Conservation (phyloP, 2,888 invertebrate genomes). For the Amiota minor region DNA sequence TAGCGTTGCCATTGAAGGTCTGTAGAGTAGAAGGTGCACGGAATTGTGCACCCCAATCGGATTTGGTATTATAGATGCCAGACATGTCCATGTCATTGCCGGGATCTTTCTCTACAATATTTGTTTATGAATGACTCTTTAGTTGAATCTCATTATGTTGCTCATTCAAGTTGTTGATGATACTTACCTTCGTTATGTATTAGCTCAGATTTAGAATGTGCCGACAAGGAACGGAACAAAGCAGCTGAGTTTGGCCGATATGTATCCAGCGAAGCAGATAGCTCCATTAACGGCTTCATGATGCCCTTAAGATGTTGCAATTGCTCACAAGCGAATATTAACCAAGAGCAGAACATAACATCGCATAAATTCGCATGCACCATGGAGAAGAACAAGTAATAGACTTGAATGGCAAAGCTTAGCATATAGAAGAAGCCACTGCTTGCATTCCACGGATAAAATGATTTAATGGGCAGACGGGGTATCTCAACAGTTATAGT, state of each 20-base stretch:
- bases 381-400: conserved; percentile 81
- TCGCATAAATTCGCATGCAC: conserved; percentile 79
- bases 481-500: conserved; percentile 81
- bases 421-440: conserved; percentile 80
- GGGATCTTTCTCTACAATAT: conserved; percentile 74
- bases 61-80: conserved; percentile 84
- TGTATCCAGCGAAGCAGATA: conserved; percentile 87
- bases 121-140: too few relatives aligned
- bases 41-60: conserved; percentile 85
- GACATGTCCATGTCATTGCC: conserved; percentile 79
- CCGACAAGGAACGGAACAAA: conserved; percentile 78
- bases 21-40: conserved; percentile 80
- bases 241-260: conserved; percentile 83
- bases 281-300: conserved; percentile 89
- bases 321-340: conserved; percentile 90
- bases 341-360: conserved; percentile 87
- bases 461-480: conserved; percentile 82
- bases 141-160: not conserved
- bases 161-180: not conserved
- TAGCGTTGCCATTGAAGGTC: conserved; percentile 75
- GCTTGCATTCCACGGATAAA: conserved; percentile 86
- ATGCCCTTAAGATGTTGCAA: conserved; percentile 88
- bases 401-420: conserved; percentile 81
- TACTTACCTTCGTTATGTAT: conserved; percentile 71
- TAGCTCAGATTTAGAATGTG: conserved; percentile 72